Evolutionary conservation across 1,140 invertebrate genomes (phyloP), one percentile per base, ranked within the genome.

Genomic region (Thaumatotibia leucotreta): DNA sequence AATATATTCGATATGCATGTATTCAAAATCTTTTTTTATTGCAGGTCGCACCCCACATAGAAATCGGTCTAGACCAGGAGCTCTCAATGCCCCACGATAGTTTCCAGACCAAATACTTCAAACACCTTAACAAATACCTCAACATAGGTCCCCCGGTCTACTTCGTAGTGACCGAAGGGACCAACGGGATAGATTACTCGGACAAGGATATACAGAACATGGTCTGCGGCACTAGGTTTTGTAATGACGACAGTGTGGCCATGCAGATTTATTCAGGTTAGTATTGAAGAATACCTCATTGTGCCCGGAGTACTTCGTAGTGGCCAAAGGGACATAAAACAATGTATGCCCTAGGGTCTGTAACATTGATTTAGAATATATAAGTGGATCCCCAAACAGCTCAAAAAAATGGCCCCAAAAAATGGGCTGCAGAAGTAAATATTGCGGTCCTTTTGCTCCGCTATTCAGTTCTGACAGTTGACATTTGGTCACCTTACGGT

Each of bases 51-150:
- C 95, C 97, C 0, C 94, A 96, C 78, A 96, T 99, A 65, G 96
- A 97, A 70, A 95, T 99, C 66, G 99, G 99, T 2, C 89, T 99
- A 0, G 97, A 99, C 86, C 98, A 99, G 91, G 97, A 99, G 84
- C 92, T 99, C 1, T 98, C 98, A 1, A 99, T 99, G 97, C 98
- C 99, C 0, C 95, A 98, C 81, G 97, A 98, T 82, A 99, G 97
- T 70, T 99, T 97, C 90, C 96, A 99, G 29, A 87, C 97, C 54
- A 95, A 97, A 80, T 99, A 99, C 89, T 99, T 99, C 91, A 88
- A 96, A 89, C 94, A 93, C 69, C 91, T 99, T 65, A 96, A 97
- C 75, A 93, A 93, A 54, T 99, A 98, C 83, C 91, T 99, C 35
- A 96, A 97, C 66, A 98, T 99, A 71, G 99, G 99, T 0, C 97